Conservation (phyloP, 2,797 vertebrate species). For the Coregonus suidteri region DNA sequence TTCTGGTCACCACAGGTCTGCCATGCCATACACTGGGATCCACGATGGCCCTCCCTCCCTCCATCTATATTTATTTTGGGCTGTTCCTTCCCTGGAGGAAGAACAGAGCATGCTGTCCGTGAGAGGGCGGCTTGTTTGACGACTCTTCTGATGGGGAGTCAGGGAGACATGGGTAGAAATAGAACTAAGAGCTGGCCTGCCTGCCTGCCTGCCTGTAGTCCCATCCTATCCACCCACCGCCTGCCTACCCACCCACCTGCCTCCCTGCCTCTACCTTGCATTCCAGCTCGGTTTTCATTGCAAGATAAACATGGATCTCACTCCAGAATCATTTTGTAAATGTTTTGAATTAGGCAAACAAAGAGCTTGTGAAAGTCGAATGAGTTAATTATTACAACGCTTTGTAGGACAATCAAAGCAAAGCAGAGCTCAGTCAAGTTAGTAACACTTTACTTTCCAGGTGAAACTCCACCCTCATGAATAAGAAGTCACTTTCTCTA, state of each 20-base stretch:
- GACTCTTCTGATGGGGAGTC: constrained; percentile 59
- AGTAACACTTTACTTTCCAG: constrained; percentile 43
- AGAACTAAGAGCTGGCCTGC: constrained; percentile 52
- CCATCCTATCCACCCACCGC: constrained; percentile 26
- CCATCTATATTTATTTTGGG: constrained; percentile 67
- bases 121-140: constrained; percentile 62
- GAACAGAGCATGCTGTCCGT: constrained; percentile 45
- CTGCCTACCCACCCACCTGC: constrained; percentile 32
- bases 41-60: constrained; percentile 32
- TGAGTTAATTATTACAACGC: constrained; percentile 61
- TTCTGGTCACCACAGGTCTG: constrained; percentile 54
- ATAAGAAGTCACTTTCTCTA: constrained; percentile 38
- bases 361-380: constrained; percentile 59
- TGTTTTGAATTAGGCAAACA: constrained; percentile 58
- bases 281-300: constrained; percentile 75
- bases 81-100: constrained; percentile 43
- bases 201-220: neutral
- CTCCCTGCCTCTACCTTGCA: constrained; percentile 43
- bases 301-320: constrained; percentile 74
- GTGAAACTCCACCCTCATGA: constrained; percentile 33
- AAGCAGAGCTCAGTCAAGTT: constrained; percentile 35
- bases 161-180: constrained; percentile 69
- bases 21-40: constrained; percentile 51
- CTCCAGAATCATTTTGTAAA: constrained; percentile 66
- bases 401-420: constrained; percentile 44